phyloP scores from a whole-genome alignment of 2,888 invertebrate species.

The Drosophila rellima region DNA sequence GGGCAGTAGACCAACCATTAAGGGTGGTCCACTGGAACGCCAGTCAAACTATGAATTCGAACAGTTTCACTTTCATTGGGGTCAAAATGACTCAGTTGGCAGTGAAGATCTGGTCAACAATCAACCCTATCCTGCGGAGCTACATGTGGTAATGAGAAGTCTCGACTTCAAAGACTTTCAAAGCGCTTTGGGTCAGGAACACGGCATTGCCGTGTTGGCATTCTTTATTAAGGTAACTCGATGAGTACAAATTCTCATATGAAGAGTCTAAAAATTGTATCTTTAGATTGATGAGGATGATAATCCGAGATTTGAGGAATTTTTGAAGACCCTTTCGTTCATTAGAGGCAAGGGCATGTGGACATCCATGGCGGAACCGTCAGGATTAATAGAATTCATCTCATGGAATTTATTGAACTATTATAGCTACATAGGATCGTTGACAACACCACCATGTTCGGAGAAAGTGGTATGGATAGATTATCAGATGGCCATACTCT shows the following conservation, averaged over 20 bases:
- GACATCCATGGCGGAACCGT: slow-evolving; percentile 86
- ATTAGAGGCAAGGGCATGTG: slow-evolving; percentile 84
- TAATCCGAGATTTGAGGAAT: slow-evolving; percentile 24
- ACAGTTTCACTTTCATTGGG: slow-evolving; percentile 94
- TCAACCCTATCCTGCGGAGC: slow-evolving; percentile 90
- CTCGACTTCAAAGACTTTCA: slow-evolving; percentile 87
- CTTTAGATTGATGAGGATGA: slow-evolving; percentile 88
- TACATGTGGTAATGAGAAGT: slow-evolving; percentile 92
- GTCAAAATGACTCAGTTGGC: slow-evolving; percentile 90
- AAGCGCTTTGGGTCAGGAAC: slow-evolving; percentile 89
- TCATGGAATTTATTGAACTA: slow-evolving; percentile 88
- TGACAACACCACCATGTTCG: slow-evolving; percentile 94
- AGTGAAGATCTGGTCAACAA: slow-evolving; percentile 88
- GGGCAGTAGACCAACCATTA: slow-evolving; percentile 1
- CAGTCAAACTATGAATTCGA: slow-evolving; percentile 16
- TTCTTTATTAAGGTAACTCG: slow-evolving; percentile 11
- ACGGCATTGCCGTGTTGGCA: slow-evolving; percentile 86
- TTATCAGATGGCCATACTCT: slow-evolving; percentile 90
- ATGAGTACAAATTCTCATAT: background rate
- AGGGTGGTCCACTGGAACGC: slow-evolving; percentile 16
- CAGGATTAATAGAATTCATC: slow-evolving; percentile 87
- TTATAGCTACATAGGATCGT: slow-evolving; percentile 93
- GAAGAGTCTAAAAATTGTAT: slow-evolving; percentile 87
- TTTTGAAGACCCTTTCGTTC: slow-evolving; percentile 83
- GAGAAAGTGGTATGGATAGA: slow-evolving; percentile 96